phyloP scores from a whole-genome alignment of 2,113 vertebrate genomes.

The Hylia prasina region DNA sequence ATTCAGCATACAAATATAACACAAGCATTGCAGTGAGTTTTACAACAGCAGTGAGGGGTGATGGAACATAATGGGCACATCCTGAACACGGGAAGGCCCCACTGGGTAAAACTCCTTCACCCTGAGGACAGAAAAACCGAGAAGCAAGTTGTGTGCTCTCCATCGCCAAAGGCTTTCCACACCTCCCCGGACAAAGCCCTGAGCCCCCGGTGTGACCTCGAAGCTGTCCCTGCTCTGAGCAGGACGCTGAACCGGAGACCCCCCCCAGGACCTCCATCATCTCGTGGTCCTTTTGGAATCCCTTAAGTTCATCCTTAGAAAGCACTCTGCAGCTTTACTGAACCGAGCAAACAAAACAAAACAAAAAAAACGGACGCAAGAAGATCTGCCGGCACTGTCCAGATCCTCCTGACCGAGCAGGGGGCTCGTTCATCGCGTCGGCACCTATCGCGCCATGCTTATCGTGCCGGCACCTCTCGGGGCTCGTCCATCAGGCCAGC shows the following conservation, averaged over 20 bases:
- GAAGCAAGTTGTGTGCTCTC: neutral
- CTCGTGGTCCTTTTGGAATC: rapidly evolving
- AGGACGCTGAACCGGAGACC: rapidly evolving
- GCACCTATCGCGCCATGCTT: neutral
- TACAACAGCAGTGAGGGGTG: rapidly evolving
- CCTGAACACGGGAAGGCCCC: neutral
- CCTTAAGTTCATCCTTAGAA: rapidly evolving
- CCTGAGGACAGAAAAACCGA: rapidly evolving
- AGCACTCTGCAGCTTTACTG: neutral
- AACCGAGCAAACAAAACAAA: too few relatives aligned
- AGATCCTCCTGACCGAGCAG: neutral
- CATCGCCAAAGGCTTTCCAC: neutral
- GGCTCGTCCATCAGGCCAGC: rapidly evolving
- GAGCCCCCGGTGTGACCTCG: neutral
- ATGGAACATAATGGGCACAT: rapidly evolving
- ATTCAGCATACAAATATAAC: neutral
- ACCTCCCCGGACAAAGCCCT: rapidly evolving
- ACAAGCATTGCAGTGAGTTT: neutral
- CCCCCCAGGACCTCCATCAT: too few relatives aligned
- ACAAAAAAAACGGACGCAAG: neutral
- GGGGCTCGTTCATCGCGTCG: rapidly evolving
- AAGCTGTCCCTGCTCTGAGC: neutral
- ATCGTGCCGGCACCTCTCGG: too few relatives aligned
- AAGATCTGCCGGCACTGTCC: rapidly evolving
- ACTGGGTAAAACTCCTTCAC: neutral